phyloP scores from a whole-genome alignment of 2,113 vertebrate genomes.

The Salminus brasiliensis region DNA sequence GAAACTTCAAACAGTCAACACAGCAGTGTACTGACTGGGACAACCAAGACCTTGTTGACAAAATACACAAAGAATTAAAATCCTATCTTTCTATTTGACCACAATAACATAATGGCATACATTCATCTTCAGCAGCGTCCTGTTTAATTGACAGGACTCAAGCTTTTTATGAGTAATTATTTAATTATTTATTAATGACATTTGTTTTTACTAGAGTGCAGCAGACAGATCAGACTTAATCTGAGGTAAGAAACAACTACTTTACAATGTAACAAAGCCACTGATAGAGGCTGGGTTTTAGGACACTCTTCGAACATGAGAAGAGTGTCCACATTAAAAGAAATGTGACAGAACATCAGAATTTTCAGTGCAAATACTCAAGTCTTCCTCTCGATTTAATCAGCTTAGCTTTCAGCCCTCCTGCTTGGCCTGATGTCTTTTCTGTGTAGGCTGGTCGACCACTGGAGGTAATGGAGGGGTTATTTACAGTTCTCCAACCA shows the following conservation, averaged over 20 bases:
- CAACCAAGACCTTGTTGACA: no score
- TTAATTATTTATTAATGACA: background rate
- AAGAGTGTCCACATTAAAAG: background rate
- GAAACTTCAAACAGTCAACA: no score
- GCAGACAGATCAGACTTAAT: background rate
- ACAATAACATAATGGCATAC: no score
- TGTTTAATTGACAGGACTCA: no score
- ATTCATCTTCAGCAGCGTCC: no score
- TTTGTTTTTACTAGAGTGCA: background rate
- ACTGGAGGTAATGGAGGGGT: background rate
- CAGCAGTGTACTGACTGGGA: no score
- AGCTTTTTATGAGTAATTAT: no score
- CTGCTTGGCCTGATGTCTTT: background rate
- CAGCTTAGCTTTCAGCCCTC: background rate
- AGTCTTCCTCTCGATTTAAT: background rate
- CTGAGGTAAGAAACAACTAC: constrained; percentile 10
- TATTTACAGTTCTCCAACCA: background rate
- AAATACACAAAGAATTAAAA: no score
- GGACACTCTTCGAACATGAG: no score
- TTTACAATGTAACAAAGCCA: background rate
- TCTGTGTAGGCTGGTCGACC: background rate
- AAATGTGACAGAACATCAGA: background rate
- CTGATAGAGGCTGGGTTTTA: no score
- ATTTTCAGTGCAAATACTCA: constrained; percentile 18
- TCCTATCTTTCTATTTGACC: no score